Conservation (phyloP, 2,888 invertebrate species). For the Euzetes globulus region DNA sequence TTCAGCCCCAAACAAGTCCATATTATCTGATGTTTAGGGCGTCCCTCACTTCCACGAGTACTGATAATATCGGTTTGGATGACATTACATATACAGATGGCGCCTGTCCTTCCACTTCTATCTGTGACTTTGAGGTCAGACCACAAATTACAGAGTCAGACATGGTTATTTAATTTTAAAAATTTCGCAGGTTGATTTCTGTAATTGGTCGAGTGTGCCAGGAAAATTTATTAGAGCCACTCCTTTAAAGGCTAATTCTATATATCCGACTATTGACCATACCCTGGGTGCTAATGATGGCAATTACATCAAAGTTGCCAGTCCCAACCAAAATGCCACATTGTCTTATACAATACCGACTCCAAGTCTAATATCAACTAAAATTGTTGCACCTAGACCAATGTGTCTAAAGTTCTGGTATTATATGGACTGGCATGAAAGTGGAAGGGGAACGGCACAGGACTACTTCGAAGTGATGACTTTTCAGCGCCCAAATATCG, state of each 20-base stretch:
- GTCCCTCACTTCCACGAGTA: not conserved
- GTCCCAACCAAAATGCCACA: not conserved
- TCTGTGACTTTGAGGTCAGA: conserved; percentile 14
- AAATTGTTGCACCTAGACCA: too few relatives aligned
- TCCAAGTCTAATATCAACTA: too few relatives aligned
- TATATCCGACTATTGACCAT: not conserved
- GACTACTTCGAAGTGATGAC: not conserved
- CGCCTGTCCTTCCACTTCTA: conserved; percentile 4
- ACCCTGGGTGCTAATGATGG: not conserved
- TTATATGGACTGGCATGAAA: too few relatives aligned
- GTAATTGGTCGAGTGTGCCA: not conserved
- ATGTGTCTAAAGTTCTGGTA: conserved; percentile 25
- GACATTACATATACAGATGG: conserved; percentile 6
- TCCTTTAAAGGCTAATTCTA: not conserved
- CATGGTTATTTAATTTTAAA: too few relatives aligned
- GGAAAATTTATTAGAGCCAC: not conserved
- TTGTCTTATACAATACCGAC: not conserved
- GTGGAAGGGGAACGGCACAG: not conserved
- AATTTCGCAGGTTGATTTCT: not conserved
- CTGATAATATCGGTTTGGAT: conserved; percentile 23
- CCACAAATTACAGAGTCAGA: too few relatives aligned
- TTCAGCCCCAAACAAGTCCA: not conserved
- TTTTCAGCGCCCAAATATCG: not conserved
- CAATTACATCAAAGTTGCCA: not conserved
- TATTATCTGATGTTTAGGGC: conserved; percentile 11